phyloP scores from a whole-genome alignment of 1,140 invertebrate genomes.

The Chironomus tepperi region DNA sequence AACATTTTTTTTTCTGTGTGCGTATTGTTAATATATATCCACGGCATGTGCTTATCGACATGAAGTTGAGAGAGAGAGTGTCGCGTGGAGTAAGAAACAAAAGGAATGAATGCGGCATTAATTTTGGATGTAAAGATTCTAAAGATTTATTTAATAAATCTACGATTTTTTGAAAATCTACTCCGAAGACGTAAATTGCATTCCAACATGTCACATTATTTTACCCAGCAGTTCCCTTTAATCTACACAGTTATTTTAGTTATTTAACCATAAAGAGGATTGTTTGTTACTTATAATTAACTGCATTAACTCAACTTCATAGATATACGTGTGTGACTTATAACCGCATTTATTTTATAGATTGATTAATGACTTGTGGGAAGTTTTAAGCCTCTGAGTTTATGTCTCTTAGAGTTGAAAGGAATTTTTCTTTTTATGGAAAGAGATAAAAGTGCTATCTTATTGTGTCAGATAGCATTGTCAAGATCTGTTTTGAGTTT shows the following conservation, averaged over 20 bases:
- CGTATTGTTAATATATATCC: background rate
- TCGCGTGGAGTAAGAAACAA: background rate
- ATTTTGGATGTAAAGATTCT: background rate
- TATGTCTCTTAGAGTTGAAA: too few relatives aligned
- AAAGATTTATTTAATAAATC: background rate
- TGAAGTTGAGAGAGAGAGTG: too few relatives aligned
- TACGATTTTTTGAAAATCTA: background rate
- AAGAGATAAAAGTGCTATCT: too few relatives aligned
- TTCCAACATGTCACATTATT: background rate
- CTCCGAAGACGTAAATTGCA: background rate
- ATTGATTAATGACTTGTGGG: constrained; percentile 15
- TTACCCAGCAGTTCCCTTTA: background rate
- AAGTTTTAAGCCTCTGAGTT: background rate
- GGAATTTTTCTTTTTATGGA: too few relatives aligned
- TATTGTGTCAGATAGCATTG: too few relatives aligned
- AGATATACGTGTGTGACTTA: background rate
- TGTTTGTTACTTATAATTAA: constrained; percentile 12
- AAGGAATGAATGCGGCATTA: constrained; percentile 1
- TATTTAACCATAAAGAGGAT: constrained; percentile 16
- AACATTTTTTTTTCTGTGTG: constrained; percentile 12
- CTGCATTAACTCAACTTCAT: background rate
- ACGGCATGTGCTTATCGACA: background rate
- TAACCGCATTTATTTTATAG: constrained; percentile 20
- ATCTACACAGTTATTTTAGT: background rate
- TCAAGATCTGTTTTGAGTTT: too few relatives aligned